A percentile compares a stretch with the other conserved stretches of the same genome.
phyloP scores from a whole-genome alignment of 2,113 vertebrate genomes.

The Salvelinus namaycush region DNA sequence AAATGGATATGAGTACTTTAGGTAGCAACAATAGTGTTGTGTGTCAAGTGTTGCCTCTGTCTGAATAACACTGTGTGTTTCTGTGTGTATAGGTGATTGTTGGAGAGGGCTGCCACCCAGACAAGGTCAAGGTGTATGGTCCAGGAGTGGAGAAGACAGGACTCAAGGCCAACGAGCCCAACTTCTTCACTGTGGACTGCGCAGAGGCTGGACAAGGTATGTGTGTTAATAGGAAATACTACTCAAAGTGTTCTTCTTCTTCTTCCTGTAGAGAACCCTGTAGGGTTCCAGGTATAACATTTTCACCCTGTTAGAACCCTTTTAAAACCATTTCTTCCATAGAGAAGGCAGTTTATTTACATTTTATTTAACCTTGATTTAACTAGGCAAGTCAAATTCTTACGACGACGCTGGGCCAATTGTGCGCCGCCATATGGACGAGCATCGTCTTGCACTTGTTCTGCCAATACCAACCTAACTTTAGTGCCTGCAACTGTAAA shows the following conservation, averaged over 20 bases:
- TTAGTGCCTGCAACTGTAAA: neutral
- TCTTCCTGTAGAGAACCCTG: too few species aligned
- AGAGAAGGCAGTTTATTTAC: neutral
- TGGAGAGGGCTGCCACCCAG: conserved; percentile 91
- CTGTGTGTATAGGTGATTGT: conserved; percentile 81
- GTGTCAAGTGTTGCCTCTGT: conserved; percentile 14
- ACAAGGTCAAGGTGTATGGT: conserved; percentile 89
- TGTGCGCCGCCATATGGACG: too few species aligned
- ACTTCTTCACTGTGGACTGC: conserved; percentile 97
- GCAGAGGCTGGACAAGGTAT: conserved; percentile 90
- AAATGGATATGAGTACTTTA: conserved; percentile 18
- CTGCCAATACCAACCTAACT: neutral
- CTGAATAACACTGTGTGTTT: conserved; percentile 17
- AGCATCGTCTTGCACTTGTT: neutral
- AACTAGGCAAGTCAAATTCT: too few species aligned
- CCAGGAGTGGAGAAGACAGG: conserved; percentile 93
- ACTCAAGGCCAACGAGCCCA: conserved; percentile 91
- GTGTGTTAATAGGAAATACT: conserved; percentile 18
- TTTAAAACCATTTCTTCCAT: conserved; percentile 12
- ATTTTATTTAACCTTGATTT: too few species aligned
- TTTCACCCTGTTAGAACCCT: neutral
- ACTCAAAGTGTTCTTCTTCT: too few species aligned
- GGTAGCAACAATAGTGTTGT: conserved; percentile 30
- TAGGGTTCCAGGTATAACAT: too few species aligned
- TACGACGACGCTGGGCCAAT: too few species aligned